Evolutionary conservation across 2,113 vertebrate species (phyloP).

Genomic region (Triplophysa rosa): DNA sequence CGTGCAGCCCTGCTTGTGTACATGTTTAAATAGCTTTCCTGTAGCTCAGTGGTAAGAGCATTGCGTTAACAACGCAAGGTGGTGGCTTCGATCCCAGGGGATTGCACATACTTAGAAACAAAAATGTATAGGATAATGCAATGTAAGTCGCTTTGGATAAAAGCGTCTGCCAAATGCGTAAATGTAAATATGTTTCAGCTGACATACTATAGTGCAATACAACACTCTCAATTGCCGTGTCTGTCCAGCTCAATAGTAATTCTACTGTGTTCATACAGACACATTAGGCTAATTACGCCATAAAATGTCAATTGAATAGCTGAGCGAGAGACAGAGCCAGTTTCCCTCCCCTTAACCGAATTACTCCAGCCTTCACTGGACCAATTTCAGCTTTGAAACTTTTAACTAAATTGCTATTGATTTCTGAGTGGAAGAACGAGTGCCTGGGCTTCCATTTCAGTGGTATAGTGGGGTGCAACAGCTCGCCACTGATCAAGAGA

Average conservation of each 20-base stretch:
- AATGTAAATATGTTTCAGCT: neutral
- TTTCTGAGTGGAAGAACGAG: conserved; percentile 33
- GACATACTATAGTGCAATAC: neutral
- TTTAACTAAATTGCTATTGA: conserved; percentile 61
- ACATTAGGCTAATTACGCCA: conserved; percentile 21
- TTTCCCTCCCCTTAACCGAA: conserved; percentile 36
- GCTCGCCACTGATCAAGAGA: conserved; percentile 21
- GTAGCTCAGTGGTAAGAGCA: no score
- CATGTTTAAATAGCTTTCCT: no score
- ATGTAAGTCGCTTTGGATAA: no score
- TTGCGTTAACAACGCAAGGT: no score
- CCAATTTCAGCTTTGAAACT: conserved; percentile 48
- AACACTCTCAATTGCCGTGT: neutral
- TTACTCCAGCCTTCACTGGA: conserved; percentile 31
- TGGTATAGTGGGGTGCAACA: neutral
- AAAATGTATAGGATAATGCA: no score
- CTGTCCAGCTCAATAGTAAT: neutral
- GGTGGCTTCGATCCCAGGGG: no score
- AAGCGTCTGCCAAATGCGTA: no score
- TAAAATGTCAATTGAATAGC: conserved; percentile 24
- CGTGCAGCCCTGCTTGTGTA: no score
- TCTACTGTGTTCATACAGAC: conserved; percentile 12
- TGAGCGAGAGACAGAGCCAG: neutral
- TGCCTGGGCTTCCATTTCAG: neutral
- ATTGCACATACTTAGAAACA: no score